phyloP scores from a whole-genome alignment of 1,140 invertebrate genomes.

The Anadara kagoshimensis region DNA sequence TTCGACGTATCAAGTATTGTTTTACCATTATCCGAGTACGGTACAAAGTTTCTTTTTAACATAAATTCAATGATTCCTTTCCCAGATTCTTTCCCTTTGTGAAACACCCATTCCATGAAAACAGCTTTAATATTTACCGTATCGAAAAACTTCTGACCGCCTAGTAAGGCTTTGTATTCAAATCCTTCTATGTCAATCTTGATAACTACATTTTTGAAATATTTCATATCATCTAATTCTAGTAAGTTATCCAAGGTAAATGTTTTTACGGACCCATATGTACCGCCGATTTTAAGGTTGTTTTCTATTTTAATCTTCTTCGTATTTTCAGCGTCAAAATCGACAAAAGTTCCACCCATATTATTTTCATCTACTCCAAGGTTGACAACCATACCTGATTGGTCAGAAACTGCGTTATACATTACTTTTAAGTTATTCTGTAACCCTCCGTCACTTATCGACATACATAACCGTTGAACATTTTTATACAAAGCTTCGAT shows the following conservation, averaged over 20 bases:
- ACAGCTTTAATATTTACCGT: conserved; percentile 5
- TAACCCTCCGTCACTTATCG: conserved; percentile 46
- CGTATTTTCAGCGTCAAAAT: conserved; percentile 14
- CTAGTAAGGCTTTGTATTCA: conserved; percentile 23
- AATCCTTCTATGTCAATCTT: conserved; percentile 31
- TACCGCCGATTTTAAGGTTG: too few species aligned
- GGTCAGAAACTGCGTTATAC: conserved; percentile 56
- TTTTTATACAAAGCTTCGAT: conserved; percentile 63
- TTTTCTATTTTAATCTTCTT: conserved; percentile 23
- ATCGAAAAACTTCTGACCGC: conserved; percentile 18
- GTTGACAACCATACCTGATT: not conserved
- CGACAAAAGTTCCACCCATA: conserved; percentile 56
- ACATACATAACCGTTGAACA: conserved; percentile 46
- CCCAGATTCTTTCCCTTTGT: not conserved
- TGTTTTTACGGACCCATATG: not conserved
- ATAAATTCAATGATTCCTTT: conserved; percentile 13
- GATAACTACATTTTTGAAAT: conserved; percentile 20
- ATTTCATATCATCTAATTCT: conserved; percentile 2
- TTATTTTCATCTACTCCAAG: conserved; percentile 45
- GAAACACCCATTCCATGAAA: conserved; percentile 25
- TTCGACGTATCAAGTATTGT: too few species aligned
- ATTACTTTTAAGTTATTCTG: conserved; percentile 48
- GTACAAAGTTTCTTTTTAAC: conserved; percentile 12
- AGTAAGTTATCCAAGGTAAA: conserved; percentile 16
- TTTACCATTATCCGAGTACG: not conserved